Conservation (phyloP, 2,888 invertebrate species). For the Notocelia uddmanniana region DNA sequence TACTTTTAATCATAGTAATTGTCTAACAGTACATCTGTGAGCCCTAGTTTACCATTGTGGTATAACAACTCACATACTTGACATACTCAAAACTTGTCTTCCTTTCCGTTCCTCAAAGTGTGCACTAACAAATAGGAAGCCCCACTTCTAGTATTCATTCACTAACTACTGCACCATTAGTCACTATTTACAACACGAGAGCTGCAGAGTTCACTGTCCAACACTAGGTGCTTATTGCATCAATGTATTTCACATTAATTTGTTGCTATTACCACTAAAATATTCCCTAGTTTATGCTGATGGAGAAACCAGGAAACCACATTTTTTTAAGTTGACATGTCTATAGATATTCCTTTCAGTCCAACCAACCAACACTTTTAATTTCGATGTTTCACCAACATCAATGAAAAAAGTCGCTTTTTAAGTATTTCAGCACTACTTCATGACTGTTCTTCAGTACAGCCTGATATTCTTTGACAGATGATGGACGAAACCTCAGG, state of each 20-base stretch:
- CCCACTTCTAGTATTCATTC: constrained; percentile 27
- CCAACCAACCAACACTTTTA: neutral
- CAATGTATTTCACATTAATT: neutral
- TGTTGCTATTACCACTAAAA: constrained; percentile 8
- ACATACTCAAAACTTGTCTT: neutral
- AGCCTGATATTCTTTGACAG: neutral
- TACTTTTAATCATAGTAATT: constrained; percentile 4
- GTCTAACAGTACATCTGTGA: neutral
- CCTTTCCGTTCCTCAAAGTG: neutral
- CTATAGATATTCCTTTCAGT: neutral
- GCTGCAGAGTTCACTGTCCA: neutral
- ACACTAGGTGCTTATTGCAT: constrained; percentile 10
- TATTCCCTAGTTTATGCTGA: neutral
- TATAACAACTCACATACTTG: constrained; percentile 13
- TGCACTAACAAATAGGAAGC: constrained; percentile 41
- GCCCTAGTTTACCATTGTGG: neutral
- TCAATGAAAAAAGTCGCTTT: neutral
- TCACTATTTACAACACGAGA: constrained; percentile 4
- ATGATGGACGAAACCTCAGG: neutral
- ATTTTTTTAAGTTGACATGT: neutral
- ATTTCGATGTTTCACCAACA: neutral
- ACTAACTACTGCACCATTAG: constrained; percentile 4
- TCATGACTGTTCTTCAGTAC: neutral
- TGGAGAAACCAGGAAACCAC: constrained; percentile 1
- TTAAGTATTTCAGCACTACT: neutral